phyloP scores from a whole-genome alignment of 2,797 vertebrate genomes.

The Pseudochaenichthys georgianus region DNA sequence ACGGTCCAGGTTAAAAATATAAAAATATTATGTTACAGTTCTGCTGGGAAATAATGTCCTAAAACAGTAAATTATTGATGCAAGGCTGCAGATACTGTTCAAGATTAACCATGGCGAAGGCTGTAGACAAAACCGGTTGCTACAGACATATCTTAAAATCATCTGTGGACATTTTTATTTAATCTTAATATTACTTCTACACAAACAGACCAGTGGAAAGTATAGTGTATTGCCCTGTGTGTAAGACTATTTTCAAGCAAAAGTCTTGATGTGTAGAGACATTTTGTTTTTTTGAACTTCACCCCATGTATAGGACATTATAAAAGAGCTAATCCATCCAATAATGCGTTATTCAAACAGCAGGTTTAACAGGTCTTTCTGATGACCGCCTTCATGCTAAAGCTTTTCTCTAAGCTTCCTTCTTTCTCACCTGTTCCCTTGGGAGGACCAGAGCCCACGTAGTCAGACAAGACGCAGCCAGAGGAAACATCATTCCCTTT shows the following conservation, averaged over 20 bases:
- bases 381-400: neutral
- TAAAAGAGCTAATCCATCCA: neutral
- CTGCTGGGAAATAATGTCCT: neutral
- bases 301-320: neutral
- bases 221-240: too few relatives aligned
- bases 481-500: constrained; percentile 91
- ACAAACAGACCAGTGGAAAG: neutral
- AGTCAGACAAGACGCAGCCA: constrained; percentile 93
- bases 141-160: neutral
- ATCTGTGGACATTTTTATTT: neutral
- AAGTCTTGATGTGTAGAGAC: neutral
- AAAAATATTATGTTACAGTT: neutral
- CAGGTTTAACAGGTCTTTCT: neutral
- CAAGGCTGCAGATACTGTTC: neutral
- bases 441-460: constrained; percentile 95
- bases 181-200: neutral
- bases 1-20: neutral
- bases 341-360: neutral
- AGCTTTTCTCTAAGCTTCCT: neutral
- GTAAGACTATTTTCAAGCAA: too few relatives aligned
- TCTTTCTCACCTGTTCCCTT: constrained; percentile 90
- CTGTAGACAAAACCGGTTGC: neutral
- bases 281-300: neutral
- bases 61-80: neutral
- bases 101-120: neutral